Evolutionary conservation across 2,888 invertebrate genomes (phyloP), one percentile per base, ranked within the genome.

Genomic region (Phortica magna): DNA sequence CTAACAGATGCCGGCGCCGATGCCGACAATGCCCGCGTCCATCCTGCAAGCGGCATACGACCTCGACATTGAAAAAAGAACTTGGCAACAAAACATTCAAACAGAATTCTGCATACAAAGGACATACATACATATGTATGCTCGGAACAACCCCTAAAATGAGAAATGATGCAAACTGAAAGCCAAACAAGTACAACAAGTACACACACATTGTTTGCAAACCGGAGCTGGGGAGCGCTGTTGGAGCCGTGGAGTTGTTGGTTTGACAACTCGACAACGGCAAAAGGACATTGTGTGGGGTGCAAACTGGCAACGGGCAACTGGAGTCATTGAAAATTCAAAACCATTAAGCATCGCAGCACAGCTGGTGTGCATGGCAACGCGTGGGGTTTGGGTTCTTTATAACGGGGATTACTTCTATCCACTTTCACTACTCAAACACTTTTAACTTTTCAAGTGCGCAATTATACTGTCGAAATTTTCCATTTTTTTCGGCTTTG

Each of bases 21-120:
- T 31, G 42, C 41, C 65, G 68, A 14, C 61, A n/a, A 61, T 39
- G 43, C 14, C 14, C 55, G 65, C 53, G 31, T 53, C 61, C 19
- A 31, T 31, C 31, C 31, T 10, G 39, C 43, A 64, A 22, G 87
- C 80, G 80, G 83, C 10, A 53, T 74, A 31, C 85, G 84, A 83
- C 84, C 84, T 88, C 82, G 85, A 88, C 84, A 81, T 79, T 81
- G 83, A 76, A 79, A 81, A 61, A 73, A 64, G 74, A 75, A 73
- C 53, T 74, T 70, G 76, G 43, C 53, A 71, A 55, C 70, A 71
- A 55, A 61, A n/a, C 53, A 22, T 53, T 55, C 14, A 10, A 70
- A 19, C 12, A 70, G 9, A 70, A 42, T 53, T 70, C 42, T 55
- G 55, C 70, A 71, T 39, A 53, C n/a, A 71, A 68, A 55, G 53